Percentiles rank a stretch among this genome's conserved stretches.
phyloP scores from a whole-genome alignment of 2,797 vertebrate genomes.

The Phrynocephalus vlangalii region DNA sequence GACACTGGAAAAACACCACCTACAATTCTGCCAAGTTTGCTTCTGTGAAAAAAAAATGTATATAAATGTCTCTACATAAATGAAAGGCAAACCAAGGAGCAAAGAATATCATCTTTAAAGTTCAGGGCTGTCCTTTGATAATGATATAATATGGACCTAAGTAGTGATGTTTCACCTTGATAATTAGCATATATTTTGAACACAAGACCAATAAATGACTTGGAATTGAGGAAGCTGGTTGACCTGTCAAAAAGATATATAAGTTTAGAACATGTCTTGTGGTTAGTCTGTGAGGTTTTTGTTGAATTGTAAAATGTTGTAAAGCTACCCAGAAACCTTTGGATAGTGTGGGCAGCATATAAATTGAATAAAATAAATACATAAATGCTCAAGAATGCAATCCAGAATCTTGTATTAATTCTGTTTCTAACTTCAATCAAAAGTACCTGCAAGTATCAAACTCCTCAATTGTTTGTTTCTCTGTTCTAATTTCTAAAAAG shows the following conservation, averaged over 20 bases:
- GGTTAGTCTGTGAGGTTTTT: neutral
- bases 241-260: neutral
- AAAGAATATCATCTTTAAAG: neutral
- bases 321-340: too few relatives aligned
- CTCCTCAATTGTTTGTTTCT: neutral
- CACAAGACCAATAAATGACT: slow-evolving; percentile 2
- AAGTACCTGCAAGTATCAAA: neutral
- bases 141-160: slow-evolving; percentile 26
- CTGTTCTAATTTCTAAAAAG: too few relatives aligned
- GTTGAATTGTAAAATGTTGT: too few relatives aligned
- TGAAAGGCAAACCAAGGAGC: slow-evolving; percentile 45
- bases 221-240: slow-evolving; percentile 32
- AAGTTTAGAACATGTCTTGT: neutral
- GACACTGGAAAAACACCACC: neutral
- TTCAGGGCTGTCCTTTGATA: slow-evolving; percentile 12
- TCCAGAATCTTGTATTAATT: slow-evolving; percentile 1
- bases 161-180: slow-evolving; percentile 28
- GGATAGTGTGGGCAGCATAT: too few relatives aligned
- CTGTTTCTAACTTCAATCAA: neutral
- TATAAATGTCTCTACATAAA: slow-evolving; percentile 45
- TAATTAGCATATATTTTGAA: slow-evolving; percentile 32
- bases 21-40: slow-evolving; percentile 44
- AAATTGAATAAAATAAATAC: too few relatives aligned
- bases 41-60: slow-evolving; percentile 26
- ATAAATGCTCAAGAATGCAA: neutral